These are phyloP conservation scores for Alouatta caraya DNA, from an alignment of 2,797 vertebrate genomes.

Conservation along the genomic window DNA sequence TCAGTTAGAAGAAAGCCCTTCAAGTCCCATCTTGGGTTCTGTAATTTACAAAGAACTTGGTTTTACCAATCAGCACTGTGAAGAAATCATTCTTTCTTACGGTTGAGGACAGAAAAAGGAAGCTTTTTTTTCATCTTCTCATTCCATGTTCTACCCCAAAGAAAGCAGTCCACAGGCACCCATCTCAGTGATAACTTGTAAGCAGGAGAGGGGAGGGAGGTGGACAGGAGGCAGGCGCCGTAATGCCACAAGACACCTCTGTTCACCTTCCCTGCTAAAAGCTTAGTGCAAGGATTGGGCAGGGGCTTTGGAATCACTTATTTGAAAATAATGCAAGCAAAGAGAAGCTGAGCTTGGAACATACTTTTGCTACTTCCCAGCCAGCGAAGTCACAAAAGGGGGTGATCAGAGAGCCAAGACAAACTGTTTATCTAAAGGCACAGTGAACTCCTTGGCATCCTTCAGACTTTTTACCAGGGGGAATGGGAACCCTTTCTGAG, in stretches of 20 bases:
- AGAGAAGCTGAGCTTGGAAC: background rate
- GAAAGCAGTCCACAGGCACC: fast-evolving
- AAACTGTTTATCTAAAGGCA: constrained; percentile 81
- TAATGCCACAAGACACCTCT: fast-evolving
- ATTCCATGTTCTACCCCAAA: background rate
- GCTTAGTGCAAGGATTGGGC: background rate
- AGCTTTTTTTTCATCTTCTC: background rate
- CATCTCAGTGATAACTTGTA: background rate
- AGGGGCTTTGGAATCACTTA: background rate
- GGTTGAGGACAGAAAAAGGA: constrained; percentile 66
- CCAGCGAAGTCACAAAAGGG: constrained; percentile 83
- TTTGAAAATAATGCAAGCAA: background rate
- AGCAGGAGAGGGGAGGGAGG: background rate
- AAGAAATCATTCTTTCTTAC: constrained; percentile 64
- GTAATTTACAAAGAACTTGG: constrained; percentile 81
- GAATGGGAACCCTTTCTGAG: constrained; percentile 53
- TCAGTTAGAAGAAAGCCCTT: constrained; percentile 78
- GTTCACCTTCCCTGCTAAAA: background rate
- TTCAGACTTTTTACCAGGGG: constrained; percentile 75
- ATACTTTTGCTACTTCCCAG: constrained; percentile 62
- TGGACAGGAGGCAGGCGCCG: no score
- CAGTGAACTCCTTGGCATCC: constrained; percentile 80
- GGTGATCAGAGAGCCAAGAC: constrained; percentile 80
- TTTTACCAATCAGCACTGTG: constrained; percentile 76
- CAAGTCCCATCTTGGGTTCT: constrained; percentile 78